These are phyloP conservation scores for Dipodomys merriami DNA, from an alignment of 2,113 vertebrate species.

Conservation along the genomic window DNA sequence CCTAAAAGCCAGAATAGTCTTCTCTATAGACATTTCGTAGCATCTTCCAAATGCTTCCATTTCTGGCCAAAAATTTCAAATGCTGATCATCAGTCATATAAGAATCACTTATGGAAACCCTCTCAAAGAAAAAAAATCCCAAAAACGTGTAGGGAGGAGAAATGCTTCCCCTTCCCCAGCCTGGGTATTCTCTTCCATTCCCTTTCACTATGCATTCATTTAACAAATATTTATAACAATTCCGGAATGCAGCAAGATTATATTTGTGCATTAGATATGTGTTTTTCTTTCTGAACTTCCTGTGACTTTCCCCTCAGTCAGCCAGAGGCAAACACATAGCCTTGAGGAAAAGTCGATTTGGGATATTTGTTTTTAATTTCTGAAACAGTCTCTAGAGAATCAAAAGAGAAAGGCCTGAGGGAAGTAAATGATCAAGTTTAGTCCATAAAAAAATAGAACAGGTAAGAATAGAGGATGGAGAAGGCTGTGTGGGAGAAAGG, in stretches of 20 bases:
- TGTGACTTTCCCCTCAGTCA: conserved; percentile 51
- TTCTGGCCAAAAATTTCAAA: conserved; percentile 13
- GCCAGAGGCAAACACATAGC: conserved; percentile 71
- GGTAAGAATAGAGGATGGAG: not conserved
- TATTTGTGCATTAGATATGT: conserved; percentile 39
- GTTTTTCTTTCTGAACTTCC: conserved; percentile 64
- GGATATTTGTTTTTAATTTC: conserved; percentile 75
- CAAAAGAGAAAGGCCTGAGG: conserved; percentile 30
- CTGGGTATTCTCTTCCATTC: not conserved
- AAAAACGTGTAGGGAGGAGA: not conserved
- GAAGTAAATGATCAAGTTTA: conserved; percentile 51
- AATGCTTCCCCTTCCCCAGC: not conserved
- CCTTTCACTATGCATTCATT: not conserved
- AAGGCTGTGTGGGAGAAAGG: not conserved
- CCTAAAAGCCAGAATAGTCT: not conserved
- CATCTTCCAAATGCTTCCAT: not conserved
- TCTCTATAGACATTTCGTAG: not conserved
- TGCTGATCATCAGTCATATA: not conserved
- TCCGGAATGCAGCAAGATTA: not conserved
- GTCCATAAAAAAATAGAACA: conserved; percentile 23
- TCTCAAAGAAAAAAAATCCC: not conserved
- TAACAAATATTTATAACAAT: conserved; percentile 12
- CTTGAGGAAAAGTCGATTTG: conserved; percentile 66
- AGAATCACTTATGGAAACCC: not conserved
- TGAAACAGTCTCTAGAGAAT: conserved; percentile 68